phyloP scores from a whole-genome alignment of 1,140 invertebrate species.

The Batillaria attramentaria region DNA sequence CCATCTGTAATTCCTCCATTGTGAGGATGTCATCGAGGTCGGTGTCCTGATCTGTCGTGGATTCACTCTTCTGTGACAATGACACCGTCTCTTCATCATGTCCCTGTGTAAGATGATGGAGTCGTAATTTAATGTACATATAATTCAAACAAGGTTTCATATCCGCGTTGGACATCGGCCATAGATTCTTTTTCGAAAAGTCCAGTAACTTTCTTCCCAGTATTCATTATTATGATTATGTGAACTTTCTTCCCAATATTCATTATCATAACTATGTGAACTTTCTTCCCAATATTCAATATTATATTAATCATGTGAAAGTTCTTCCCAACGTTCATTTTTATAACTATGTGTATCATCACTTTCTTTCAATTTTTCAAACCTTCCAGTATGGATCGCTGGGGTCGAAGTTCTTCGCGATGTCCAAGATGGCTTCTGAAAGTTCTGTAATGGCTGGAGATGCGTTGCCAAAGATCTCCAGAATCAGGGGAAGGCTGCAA shows the following conservation, averaged over 20 bases:
- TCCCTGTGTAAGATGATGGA: not conserved
- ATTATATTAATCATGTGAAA: not conserved
- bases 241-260: too few species aligned
- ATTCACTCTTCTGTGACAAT: not conserved
- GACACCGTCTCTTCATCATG: conserved; percentile 18
- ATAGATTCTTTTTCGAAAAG: too few species aligned
- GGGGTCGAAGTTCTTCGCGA: conserved; percentile 49
- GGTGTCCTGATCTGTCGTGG: not conserved
- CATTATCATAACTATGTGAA: not conserved
- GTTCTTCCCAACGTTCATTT: not conserved
- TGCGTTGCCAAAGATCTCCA: conserved; percentile 42
- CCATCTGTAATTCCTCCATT: conserved; percentile 42
- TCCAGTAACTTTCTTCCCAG: too few species aligned
- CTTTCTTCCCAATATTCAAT: not conserved
- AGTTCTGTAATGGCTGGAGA: conserved; percentile 29
- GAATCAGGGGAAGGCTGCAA: conserved; percentile 46
- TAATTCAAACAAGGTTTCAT: not conserved
- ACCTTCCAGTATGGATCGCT: conserved; percentile 57
- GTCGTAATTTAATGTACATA: not conserved
- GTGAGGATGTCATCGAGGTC: conserved; percentile 27
- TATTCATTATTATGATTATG: too few species aligned
- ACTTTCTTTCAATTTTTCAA: not conserved
- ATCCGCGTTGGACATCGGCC: too few species aligned
- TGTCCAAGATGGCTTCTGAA: conserved; percentile 26
- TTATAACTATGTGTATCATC: not conserved